Base-by-base conservation (phyloP, 2,113 vertebrate species). In the Leptodactylus fuscus region DNA sequence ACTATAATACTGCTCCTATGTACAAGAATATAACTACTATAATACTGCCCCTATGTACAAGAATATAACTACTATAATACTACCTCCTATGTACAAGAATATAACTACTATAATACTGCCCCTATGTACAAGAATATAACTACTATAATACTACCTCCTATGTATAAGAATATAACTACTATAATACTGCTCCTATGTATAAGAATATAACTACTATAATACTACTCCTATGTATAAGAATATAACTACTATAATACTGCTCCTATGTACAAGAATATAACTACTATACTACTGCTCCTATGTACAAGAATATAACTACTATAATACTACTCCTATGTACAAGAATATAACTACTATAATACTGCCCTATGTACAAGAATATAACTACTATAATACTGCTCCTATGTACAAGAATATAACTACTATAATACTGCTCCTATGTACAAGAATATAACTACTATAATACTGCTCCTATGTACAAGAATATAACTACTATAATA, bases 21-120 rank as follows among this genome's bases (percentile, higher is more conserved):
- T 65, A 65, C 65, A 69, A 22, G 32, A 69, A 69, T 69, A 69
- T 67, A 67, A 67, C 62, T 67, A 67, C 27, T 67, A 67, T 67
- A 67, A 67, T 67, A 67, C 62, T 67, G 27, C 62, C 49, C 62
- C 29, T 67, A 67, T 67, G 13, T 67, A 67, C 62, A 67, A 67
- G 29, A 34, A 32, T 67, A 67, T 67, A 34, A 67, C 62, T 67
- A 67, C 62, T 67, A 67, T 67, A 67, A 67, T 67, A 67, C 29
- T 67, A 13, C 41, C 27, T 5, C 58, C 60, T 65, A 65, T 65
- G 15, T 65, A 32, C 60, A 65, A 32, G 60, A 16, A 29, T 65
- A 65, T 32, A 65, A 32, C 60, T 65, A 65, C 60, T 32, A 32
- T 62, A 62, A 62, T 62, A 62, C 24, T 62, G 41, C 49, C 5